phyloP scores from a whole-genome alignment of 2,113 vertebrate genomes.

The Hemicordylus capensis region DNA sequence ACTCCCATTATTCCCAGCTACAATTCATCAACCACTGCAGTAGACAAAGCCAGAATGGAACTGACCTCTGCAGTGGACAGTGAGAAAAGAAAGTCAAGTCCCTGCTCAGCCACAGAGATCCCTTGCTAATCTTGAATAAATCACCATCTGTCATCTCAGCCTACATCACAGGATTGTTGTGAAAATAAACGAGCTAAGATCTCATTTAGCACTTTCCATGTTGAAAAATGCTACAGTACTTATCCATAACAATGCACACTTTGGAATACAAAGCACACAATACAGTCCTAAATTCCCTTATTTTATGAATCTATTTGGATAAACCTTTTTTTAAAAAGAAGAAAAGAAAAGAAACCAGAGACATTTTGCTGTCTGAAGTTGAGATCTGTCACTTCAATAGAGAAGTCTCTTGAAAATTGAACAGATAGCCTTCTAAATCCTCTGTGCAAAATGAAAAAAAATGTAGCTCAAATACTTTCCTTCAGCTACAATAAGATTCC shows the following conservation, averaged over 20 bases:
- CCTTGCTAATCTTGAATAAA: neutral
- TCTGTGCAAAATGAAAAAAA: conserved; percentile 46
- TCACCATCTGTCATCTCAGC: neutral
- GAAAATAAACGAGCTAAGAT: conserved; percentile 1
- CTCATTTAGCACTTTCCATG: neutral
- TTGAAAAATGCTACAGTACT: neutral
- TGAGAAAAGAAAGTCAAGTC: neutral
- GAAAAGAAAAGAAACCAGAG: conserved; percentile 3
- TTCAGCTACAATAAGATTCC: conserved; percentile 31
- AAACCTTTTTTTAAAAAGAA: neutral
- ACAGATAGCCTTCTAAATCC: conserved; percentile 15
- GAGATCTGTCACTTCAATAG: neutral
- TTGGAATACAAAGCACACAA: too few relatives aligned
- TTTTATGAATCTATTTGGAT: conserved; percentile 18
- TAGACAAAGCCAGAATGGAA: too few relatives aligned
- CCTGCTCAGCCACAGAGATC: neutral
- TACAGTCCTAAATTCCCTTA: neutral
- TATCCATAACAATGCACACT: neutral
- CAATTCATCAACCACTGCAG: too few relatives aligned
- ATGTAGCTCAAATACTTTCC: conserved; percentile 35
- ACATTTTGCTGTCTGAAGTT: conserved; percentile 33
- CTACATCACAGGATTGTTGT: too few relatives aligned
- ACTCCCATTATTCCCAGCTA: too few relatives aligned
- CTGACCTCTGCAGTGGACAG: too few relatives aligned
- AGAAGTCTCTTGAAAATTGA: conserved; percentile 24